Evolutionary conservation across 2,113 vertebrate genomes (phyloP).

Genomic region (Indicator maculatus): DNA sequence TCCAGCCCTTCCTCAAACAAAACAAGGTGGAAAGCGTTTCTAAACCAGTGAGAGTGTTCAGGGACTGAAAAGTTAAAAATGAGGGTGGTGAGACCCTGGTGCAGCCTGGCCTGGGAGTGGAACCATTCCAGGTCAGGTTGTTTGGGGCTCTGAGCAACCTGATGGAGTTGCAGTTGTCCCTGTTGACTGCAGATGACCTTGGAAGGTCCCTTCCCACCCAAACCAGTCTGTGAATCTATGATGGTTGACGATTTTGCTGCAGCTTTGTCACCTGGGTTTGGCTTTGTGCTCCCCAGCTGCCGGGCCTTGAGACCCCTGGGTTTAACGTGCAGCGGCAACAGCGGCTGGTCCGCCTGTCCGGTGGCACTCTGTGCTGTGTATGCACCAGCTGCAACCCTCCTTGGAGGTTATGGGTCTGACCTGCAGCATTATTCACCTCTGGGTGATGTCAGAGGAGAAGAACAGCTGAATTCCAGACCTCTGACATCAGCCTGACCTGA

Average conservation of each 20-base stretch:
- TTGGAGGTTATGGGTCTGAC: slow-evolving; percentile 18
- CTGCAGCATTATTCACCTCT: neutral
- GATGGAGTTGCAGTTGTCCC: neutral
- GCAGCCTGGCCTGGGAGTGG: neutral
- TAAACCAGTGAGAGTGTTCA: neutral
- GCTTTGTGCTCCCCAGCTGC: neutral
- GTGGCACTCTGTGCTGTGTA: neutral
- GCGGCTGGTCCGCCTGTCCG: neutral
- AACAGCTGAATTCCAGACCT: slow-evolving; percentile 53
- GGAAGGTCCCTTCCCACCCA: neutral
- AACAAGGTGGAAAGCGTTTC: neutral
- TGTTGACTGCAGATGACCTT: neutral
- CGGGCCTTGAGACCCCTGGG: neutral
- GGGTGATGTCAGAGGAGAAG: slow-evolving; percentile 22
- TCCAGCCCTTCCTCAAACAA: neutral
- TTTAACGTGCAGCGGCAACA: neutral
- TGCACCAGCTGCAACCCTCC: neutral
- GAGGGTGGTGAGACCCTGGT: neutral
- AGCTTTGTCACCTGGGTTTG: neutral
- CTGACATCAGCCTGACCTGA: slow-evolving; percentile 56
- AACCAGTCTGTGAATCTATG: neutral
- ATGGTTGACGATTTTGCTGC: neutral
- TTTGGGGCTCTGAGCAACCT: neutral
- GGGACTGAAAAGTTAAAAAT: neutral
- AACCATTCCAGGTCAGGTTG: neutral